Percentiles rank a stretch among this genome's conserved stretches.
Conservation (phyloP, 2,888 invertebrate genomes). For the Nasonovia ribisnigri region DNA sequence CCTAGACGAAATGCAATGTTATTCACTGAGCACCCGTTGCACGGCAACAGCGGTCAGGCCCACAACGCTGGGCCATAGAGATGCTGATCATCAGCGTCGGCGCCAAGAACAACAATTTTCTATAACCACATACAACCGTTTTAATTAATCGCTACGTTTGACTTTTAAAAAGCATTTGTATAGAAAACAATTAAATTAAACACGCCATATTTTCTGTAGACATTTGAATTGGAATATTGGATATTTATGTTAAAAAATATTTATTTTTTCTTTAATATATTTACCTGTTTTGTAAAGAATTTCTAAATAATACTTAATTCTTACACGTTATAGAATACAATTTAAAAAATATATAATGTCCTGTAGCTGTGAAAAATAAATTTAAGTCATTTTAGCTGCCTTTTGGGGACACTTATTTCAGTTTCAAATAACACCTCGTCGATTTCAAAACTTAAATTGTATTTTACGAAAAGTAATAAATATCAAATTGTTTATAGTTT, state of each 20-base stretch:
- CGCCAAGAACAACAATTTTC: constrained; percentile 44
- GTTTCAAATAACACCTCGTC: neutral
- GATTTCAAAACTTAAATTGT: neutral
- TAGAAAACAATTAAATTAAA: neutral
- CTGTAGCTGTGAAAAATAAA: neutral
- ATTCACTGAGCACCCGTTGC: constrained; percentile 50
- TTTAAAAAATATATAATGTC: no score
- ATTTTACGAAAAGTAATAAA: neutral
- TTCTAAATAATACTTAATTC: neutral
- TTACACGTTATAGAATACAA: neutral
- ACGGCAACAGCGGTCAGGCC: constrained; percentile 44
- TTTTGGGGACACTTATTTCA: neutral
- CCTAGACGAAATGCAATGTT: constrained; percentile 48
- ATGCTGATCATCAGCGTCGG: constrained; percentile 56
- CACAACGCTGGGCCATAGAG: constrained; percentile 9
- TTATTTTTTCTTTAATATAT: neutral
- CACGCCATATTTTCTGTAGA: neutral
- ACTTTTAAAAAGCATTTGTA: neutral
- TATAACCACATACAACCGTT: neutral
- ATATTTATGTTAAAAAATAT: neutral
- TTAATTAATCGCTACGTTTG: neutral
- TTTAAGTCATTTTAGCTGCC: neutral
- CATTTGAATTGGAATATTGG: neutral
- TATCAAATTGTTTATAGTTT: no score
- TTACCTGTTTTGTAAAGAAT: neutral